These are phyloP conservation scores for Ochlodes sylvanus DNA, from an alignment of 2,888 invertebrate genomes.

Conservation along the genomic window DNA sequence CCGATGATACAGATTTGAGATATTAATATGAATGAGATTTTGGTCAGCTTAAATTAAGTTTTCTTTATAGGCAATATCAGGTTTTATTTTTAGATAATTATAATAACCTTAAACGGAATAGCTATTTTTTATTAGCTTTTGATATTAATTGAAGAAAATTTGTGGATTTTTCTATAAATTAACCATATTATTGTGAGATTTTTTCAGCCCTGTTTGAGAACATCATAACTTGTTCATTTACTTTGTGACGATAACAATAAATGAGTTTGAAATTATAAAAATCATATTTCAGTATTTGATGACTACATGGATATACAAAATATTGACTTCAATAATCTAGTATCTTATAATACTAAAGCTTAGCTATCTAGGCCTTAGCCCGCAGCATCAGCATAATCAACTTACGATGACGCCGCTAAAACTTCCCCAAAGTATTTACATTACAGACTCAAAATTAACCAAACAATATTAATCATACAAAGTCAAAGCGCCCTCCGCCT, in stretches of 20 bases:
- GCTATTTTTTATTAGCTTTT: neutral
- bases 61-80: slow-evolving; percentile 1
- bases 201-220: no score
- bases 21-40: slow-evolving; percentile 24
- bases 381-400: slow-evolving; percentile 62
- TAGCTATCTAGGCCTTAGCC: slow-evolving; percentile 30
- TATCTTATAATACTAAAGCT: slow-evolving; percentile 4
- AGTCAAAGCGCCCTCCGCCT: slow-evolving; percentile 67
- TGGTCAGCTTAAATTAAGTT: slow-evolving; percentile 9
- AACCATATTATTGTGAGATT: no score
- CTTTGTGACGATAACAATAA: neutral
- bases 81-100: neutral
- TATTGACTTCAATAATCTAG: slow-evolving; percentile 13
- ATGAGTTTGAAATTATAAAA: neutral
- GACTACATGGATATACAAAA: neutral
- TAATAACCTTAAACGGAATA: neutral
- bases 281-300: neutral
- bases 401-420: slow-evolving; percentile 71
- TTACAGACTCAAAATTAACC: slow-evolving; percentile 80
- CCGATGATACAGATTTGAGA: slow-evolving; percentile 23
- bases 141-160: neutral
- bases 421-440: slow-evolving; percentile 77
- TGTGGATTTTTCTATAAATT: no score
- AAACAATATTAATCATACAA: slow-evolving; percentile 83
- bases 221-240: no score